Conservation (phyloP, 2,888 invertebrate genomes). For the Pimpla rufipes region DNA sequence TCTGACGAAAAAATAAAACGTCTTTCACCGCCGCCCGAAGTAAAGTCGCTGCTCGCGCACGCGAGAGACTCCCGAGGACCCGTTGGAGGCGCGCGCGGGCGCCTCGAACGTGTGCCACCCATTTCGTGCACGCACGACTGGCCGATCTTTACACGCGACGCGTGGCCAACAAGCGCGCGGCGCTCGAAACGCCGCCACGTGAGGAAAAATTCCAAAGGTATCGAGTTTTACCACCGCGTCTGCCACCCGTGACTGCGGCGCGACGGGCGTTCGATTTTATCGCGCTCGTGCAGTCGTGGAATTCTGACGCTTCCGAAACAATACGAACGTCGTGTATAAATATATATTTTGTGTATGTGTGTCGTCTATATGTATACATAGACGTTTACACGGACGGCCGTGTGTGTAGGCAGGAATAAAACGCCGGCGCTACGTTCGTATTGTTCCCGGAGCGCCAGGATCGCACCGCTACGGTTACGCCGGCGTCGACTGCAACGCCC, state of each 20-base stretch:
- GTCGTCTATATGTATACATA: too few relatives aligned
- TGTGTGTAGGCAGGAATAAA: too few relatives aligned
- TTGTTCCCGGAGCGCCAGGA: too few relatives aligned
- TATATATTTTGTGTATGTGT: too few relatives aligned
- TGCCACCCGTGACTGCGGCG: slow-evolving; percentile 3
- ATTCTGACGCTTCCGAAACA: too few relatives aligned
- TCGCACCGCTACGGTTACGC: too few relatives aligned
- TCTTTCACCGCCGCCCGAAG: background rate
- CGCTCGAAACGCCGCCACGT: slow-evolving; percentile 14
- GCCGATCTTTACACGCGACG: slow-evolving; percentile 16
- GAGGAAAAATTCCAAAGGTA: slow-evolving; percentile 35
- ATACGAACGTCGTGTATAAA: too few relatives aligned
- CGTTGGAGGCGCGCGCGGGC: background rate
- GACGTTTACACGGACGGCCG: too few relatives aligned
- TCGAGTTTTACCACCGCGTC: background rate
- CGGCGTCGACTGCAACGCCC: slow-evolving; percentile 21
- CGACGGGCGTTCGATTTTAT: slow-evolving; percentile 22
- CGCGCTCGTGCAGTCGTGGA: background rate
- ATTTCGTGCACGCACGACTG: slow-evolving; percentile 40
- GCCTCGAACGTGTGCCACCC: slow-evolving; percentile 29
- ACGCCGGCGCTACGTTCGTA: too few relatives aligned
- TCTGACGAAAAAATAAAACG: background rate
- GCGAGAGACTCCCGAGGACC: background rate
- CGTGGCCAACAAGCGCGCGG: background rate
- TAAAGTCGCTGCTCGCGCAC: slow-evolving; percentile 1